Evolutionary conservation across 2,888 invertebrate species (phyloP).

Genomic region (Ceratothoa steindachneri): DNA sequence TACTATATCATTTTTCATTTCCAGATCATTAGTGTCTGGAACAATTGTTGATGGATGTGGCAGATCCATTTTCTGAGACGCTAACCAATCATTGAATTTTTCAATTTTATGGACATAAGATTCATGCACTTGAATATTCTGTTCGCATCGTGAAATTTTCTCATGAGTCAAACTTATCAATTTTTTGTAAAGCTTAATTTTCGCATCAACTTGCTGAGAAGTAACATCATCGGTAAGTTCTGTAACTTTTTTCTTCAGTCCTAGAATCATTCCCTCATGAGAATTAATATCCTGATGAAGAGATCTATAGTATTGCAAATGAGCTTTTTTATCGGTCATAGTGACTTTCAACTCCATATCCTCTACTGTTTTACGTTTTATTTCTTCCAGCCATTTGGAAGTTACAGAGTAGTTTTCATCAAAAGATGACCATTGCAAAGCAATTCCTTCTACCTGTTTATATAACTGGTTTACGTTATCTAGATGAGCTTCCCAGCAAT

Average conservation of each 20-base stretch:
- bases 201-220: conserved; percentile 67
- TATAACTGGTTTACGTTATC: conserved; percentile 78
- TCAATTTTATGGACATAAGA: conserved; percentile 75
- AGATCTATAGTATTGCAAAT: conserved; percentile 73
- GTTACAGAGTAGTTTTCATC: conserved; percentile 85
- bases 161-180: conserved; percentile 66
- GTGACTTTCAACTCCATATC: conserved; percentile 70
- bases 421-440: conserved; percentile 86
- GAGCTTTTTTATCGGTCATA: conserved; percentile 81
- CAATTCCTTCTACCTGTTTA: conserved; percentile 79
- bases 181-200: conserved; percentile 67
- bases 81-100: conserved; percentile 75
- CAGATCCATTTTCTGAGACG: conserved; percentile 72
- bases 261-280: conserved; percentile 77
- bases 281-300: conserved; percentile 79
- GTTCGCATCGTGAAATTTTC: conserved; percentile 64
- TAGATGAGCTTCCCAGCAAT: conserved; percentile 75
- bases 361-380: conserved; percentile 68
- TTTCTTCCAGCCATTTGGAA: conserved; percentile 77
- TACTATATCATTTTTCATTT: conserved; percentile 41
- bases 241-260: conserved; percentile 75
- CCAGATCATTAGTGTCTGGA: conserved; percentile 57
- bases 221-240: conserved; percentile 74
- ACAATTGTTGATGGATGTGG: conserved; percentile 72
- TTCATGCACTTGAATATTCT: conserved; percentile 75